Evolutionary conservation across 1,140 invertebrate species (phyloP).

Genomic region (Pollicipes pollicipes): DNA sequence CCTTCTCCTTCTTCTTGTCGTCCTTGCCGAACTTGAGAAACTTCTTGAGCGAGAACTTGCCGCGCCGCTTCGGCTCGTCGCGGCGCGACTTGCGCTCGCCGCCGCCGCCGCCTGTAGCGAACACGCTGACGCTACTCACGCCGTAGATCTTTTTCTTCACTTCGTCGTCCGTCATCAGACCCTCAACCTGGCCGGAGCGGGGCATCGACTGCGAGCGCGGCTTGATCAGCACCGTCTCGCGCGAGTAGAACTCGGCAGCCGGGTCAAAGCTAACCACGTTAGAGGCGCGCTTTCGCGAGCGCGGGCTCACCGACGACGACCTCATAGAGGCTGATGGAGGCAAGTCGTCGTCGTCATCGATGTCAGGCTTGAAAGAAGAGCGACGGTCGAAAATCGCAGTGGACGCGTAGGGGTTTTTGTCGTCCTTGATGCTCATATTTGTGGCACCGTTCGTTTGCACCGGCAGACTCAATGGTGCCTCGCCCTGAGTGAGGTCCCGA

Average conservation of each 20-base stretch:
- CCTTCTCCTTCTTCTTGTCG: constrained; percentile 25
- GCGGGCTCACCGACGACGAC: background rate
- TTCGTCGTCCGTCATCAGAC: background rate
- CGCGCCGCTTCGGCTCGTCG: constrained; percentile 13
- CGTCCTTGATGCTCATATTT: background rate
- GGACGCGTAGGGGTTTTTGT: background rate
- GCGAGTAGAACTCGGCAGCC: background rate
- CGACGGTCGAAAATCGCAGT: background rate
- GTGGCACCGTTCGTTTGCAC: background rate
- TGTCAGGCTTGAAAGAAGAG: background rate
- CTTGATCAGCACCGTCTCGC: background rate
- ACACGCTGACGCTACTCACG: background rate
- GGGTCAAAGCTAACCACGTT: background rate
- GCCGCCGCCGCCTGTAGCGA: constrained; percentile 2
- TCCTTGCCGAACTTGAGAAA: constrained; percentile 45
- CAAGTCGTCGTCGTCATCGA: background rate
- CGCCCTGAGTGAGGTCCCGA: too few species aligned
- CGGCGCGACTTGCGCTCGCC: constrained; percentile 7
- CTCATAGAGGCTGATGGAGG: background rate
- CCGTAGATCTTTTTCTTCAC: background rate
- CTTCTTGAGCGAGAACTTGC: constrained; percentile 58
- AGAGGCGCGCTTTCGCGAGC: background rate
- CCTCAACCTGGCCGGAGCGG: background rate
- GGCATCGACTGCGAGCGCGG: constrained; percentile 1
- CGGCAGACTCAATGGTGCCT: background rate